Base-by-base conservation (phyloP, 2,797 vertebrate genomes). In the Molothrus ater region DNA sequence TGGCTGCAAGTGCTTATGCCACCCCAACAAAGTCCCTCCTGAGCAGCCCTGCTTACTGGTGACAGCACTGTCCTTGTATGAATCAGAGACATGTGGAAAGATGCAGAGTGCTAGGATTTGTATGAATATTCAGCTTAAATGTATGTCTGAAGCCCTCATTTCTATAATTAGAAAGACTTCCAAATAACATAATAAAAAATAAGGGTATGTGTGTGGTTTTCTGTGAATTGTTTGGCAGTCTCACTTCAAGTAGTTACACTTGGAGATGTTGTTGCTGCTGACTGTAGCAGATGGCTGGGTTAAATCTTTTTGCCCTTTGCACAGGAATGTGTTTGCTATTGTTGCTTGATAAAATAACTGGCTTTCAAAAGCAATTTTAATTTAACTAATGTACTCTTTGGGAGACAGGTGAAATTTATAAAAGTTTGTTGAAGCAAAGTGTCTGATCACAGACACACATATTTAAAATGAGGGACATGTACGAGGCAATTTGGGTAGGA, bases 221-320 rank as follows among this genome's bases (percentile, higher is more conserved):
- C 53, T 78, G 66, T 31, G 18, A 86, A 57, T 51, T 40, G 45
- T 75, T 83, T 72, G 70, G 65, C 45, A 85, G 82, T 75, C 56
- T 81, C 70, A 61, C 51, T 84, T 90, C 21, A 82, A 80, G 79
- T n/a, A 60, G 74, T 86, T 57, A 45, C 25, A 15, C 26, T 89
- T 80, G 64, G 69, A 1, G 36, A 21, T 66, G 17, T 11, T 89
- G 54, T 24, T 95, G 78, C 31, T 93, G 51, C 64, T 89, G 57
- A 47, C 29, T 57, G 53, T 72, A 94, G 80, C 96, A 97, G 96
- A 96, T 96, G 96, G 93, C 34, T 87, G 83, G 54, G 94, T 96
- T 90, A 54, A 85, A 85, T 71, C 63, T 92, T 91, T 91, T 79
- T 83, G 89, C 68, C 83, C 89, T 89, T 93, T 92, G 75, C 14